Conservation (phyloP, 2,888 invertebrate genomes). For the Ditula angustiorana region DNA sequence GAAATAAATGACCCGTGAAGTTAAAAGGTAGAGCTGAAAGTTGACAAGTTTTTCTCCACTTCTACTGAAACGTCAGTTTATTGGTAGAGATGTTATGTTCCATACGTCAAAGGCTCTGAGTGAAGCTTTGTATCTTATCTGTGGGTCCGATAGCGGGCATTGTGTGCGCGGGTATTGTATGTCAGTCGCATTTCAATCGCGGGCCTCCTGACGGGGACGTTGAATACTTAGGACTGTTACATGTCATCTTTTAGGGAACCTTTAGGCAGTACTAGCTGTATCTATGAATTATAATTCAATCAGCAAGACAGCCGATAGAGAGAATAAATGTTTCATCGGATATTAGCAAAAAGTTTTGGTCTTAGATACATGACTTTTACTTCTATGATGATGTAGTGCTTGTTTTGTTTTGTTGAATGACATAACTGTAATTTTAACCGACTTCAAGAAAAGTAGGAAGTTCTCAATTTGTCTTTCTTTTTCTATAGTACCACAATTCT, state of each 20-base stretch:
- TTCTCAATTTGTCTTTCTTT: too few relatives aligned
- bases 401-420: too few relatives aligned
- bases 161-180: slow-evolving; percentile 62
- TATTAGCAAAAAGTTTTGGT: too few relatives aligned
- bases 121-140: slow-evolving; percentile 66
- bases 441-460: too few relatives aligned
- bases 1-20: slow-evolving; percentile 14
- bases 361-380: too few relatives aligned
- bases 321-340: not conserved
- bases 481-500: too few relatives aligned
- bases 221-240: slow-evolving; percentile 56
- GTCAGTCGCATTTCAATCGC: slow-evolving; percentile 61
- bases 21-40: slow-evolving; percentile 17
- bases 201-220: slow-evolving; percentile 51
- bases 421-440: too few relatives aligned
- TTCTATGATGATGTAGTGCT: too few relatives aligned
- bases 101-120: slow-evolving; percentile 58
- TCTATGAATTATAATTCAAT: slow-evolving; percentile 1
- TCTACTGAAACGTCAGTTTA: slow-evolving; percentile 29
- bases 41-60: slow-evolving; percentile 16
- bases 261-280: slow-evolving; percentile 8
- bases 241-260: slow-evolving; percentile 23
- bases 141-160: slow-evolving; percentile 64
- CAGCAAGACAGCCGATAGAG: not conserved
- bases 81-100: slow-evolving; percentile 44